Evolutionary conservation across 2,797 vertebrate species (phyloP), one percentile per base, ranked within the genome.

Genomic region (Hoplostethus mediterraneus): DNA sequence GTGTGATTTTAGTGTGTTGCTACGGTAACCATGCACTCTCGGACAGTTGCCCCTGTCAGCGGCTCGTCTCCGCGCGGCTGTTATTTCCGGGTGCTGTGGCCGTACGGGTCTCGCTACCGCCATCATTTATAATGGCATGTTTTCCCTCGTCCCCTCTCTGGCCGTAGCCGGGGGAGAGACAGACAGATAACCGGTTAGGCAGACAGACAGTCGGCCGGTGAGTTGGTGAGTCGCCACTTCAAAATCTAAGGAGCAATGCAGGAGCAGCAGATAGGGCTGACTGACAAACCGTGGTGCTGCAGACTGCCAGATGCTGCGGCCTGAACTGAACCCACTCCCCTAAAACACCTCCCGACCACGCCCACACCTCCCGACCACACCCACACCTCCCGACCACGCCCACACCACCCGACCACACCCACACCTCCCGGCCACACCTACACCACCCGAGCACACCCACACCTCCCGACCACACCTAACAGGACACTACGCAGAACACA

Each of bases 271-370:
- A 56, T 47, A 62, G 38, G 16, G 12, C 12, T 2, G 4, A 5
- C 1, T 47, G 14, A 47, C 14, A 47, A 47, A 47, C 14, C 16
- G 21, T 0, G 25, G 28, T 3, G 21, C n/a, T 14, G 38, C 16
- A 42, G 11, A 4, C 40, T 3, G 54, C 6, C 13, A 16, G 30
- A 52, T 10, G 45, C 21, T 49, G 42, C 3, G 51, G 55, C 68
- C 69, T 80, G 21, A 72, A 56, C 14, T 77, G 70, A 83, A 81
- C 63, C 44, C 70, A 55, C 30, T 49, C 64, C 74, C 71, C 40
- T 66, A 77, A 85, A 85, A 65, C 54, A 56, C 51, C 73, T 49
- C 9, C 52, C 38, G 74, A 61, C 84, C 81, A 71, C 82, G 79
- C 73, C 67, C 82, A 75, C 52, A 65, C 56, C 11, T 38, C 9